A percentile compares a stretch with the other conserved stretches of the same genome.
phyloP scores from a whole-genome alignment of 2,888 invertebrate genomes.

The Sarcophaga caerulescens region DNA sequence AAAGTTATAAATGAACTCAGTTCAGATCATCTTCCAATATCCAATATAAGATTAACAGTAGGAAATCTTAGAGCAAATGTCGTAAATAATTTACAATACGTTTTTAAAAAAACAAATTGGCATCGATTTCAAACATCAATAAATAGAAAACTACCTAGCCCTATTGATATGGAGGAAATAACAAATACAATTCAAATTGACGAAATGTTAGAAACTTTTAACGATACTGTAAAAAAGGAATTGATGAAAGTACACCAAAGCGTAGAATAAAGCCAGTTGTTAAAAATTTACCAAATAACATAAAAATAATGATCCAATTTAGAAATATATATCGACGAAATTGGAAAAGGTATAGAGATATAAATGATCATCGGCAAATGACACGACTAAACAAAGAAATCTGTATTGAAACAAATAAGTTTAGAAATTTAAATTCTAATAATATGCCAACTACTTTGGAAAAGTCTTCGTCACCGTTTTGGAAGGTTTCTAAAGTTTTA shows the following conservation, averaged over 20 bases:
- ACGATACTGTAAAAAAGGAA: not conserved
- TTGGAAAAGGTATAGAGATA: conserved; percentile 4
- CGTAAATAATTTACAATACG: not conserved
- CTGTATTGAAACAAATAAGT: not conserved
- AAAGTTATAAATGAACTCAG: not conserved
- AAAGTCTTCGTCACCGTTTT: not conserved
- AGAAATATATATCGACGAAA: not conserved
- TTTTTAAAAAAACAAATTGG: conserved; percentile 20
- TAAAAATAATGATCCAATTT: conserved; percentile 1
- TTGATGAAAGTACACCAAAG: not conserved
- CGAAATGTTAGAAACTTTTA: not conserved
- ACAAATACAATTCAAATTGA: not conserved
- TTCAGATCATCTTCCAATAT: not conserved
- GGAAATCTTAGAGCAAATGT: too few species aligned
- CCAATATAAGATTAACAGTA: too few species aligned
- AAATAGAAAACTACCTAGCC: not conserved
- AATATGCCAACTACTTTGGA: not conserved
- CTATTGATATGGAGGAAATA: not conserved
- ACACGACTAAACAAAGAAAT: not conserved
- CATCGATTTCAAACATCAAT: not conserved
- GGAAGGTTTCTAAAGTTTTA: not conserved
- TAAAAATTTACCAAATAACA: not conserved
- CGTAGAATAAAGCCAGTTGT: not conserved
- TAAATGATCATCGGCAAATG: not conserved
- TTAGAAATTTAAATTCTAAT: not conserved